Percentiles rank a stretch among this genome's conserved stretches.
Conservation (phyloP, 2,113 vertebrate species). For the Gymnobelideus leadbeateri region DNA sequence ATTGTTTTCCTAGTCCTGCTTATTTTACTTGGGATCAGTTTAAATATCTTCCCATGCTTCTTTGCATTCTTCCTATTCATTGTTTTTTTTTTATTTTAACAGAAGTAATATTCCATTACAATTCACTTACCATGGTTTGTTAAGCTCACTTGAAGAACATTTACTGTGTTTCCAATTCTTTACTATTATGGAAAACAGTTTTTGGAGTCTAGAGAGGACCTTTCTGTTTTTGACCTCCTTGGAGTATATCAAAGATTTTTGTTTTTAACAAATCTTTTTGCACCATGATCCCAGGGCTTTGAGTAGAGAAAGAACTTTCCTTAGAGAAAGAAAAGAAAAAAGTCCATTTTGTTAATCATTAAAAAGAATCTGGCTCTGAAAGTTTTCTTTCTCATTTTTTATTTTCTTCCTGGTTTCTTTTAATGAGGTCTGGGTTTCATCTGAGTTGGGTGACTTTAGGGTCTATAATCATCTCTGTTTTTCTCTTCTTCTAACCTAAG, state of each 20-base stretch:
- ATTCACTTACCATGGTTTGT: not conserved
- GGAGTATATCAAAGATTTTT: not conserved
- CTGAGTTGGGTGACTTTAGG: conserved; percentile 37
- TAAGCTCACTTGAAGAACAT: not conserved
- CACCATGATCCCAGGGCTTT: not conserved
- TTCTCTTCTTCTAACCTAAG: conserved; percentile 57
- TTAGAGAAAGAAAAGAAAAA: conserved; percentile 1
- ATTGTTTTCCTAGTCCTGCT: not conserved
- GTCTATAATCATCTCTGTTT: conserved; percentile 12
- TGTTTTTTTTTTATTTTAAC: not conserved
- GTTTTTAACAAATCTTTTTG: not conserved
- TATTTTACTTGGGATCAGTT: not conserved
- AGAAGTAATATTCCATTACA: no score
- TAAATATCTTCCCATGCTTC: not conserved
- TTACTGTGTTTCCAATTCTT: not conserved
- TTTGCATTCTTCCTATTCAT: not conserved
- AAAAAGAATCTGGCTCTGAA: conserved; percentile 44
- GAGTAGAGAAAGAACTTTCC: not conserved
- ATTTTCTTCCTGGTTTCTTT: conserved; percentile 47
- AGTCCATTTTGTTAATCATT: conserved; percentile 37
- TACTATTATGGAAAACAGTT: not conserved
- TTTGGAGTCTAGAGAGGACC: not conserved
- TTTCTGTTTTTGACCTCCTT: not conserved
- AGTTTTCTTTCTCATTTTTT: conserved; percentile 53
- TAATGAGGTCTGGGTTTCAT: conserved; percentile 20